Evolutionary conservation across 2,888 invertebrate species (phyloP), one percentile per base, ranked within the genome.

Genomic region (Marasmarcha lunaedactyla): DNA sequence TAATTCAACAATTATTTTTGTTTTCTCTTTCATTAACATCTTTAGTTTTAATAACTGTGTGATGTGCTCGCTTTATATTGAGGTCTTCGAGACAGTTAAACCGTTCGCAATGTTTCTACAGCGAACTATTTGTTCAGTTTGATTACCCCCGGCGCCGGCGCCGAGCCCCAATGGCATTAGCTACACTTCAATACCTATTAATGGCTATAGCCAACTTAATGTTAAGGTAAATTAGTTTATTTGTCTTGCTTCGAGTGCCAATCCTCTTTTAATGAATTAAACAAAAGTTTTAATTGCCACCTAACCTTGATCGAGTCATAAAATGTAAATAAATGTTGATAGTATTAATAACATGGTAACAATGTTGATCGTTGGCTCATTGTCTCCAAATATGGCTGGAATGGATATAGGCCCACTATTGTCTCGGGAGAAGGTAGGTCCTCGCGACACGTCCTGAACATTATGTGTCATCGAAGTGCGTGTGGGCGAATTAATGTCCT

Each of bases 111-210:
- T 20, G 10, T 30, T 10, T 30, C 11, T 10, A n/a, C 30, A 30
- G 11, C n/a, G 11, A 2, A n/a, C 30, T 30, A 30, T 30, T 40
- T 40, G 25, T 33, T 15, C 14, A n/a, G 33, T 38, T 34, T 61
- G 51, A 65, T 65, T 60, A 59, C 59, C 52, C 56, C 54, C 57
- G 64, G 65, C 65, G 66, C 66, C 69, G 57, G 51, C 51, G 50
- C 49, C 30, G 9, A 30, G 30, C 9, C 3, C 57, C 46, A 57
- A 50, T 55, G 52, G 49, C 49, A 46, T 51, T 42, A 44, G 40
- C 46, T 40, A 42, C 30, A 30, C 30, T 30, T 11, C n/a, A 30
- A 30, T 11, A 9, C n/a, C 30, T n/a, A 30, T 30, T 30, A 30
- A 30, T 30, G n/a, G 30, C 11, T 4, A n/a, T 30, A 7, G 30